These are phyloP conservation scores for Tonatia bakeri DNA, from an alignment of 2,113 vertebrate species.

Conservation along the genomic window DNA sequence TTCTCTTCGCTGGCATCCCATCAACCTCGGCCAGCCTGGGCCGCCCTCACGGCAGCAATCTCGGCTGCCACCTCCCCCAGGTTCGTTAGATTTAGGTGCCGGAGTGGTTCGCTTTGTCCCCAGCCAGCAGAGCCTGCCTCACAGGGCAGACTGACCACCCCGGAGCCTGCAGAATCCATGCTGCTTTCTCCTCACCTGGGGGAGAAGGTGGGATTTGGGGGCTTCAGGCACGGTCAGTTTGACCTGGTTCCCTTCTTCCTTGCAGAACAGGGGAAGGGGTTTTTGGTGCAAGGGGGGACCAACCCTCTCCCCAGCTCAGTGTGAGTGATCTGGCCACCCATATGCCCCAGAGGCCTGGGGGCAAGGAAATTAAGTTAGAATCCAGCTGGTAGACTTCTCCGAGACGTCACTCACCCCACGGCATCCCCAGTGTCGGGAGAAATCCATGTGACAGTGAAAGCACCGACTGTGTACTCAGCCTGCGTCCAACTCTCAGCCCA, in stretches of 20 bases:
- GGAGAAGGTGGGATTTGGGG: neutral
- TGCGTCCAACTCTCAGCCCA: neutral
- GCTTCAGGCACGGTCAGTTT: no score
- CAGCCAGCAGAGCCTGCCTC: neutral
- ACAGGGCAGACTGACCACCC: neutral
- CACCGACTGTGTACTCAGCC: neutral
- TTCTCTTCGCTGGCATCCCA: neutral
- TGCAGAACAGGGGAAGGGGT: neutral
- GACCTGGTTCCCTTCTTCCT: neutral
- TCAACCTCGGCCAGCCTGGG: neutral
- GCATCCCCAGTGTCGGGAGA: neutral
- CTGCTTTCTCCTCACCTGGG: neutral
- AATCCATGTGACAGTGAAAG: neutral
- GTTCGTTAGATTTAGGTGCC: neutral
- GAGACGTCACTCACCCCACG: accelerated
- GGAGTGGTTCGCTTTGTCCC: neutral
- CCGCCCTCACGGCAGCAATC: neutral
- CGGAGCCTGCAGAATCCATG: neutral
- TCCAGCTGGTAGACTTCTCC: neutral
- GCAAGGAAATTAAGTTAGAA: neutral
- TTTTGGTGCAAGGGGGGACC: neutral
- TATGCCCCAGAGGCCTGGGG: neutral
- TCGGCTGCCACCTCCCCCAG: neutral
- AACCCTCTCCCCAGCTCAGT: neutral
- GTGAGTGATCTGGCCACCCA: no score